These are phyloP conservation scores for Drosophila mayri DNA, from an alignment of 1,140 invertebrate genomes.

Conservation along the genomic window DNA sequence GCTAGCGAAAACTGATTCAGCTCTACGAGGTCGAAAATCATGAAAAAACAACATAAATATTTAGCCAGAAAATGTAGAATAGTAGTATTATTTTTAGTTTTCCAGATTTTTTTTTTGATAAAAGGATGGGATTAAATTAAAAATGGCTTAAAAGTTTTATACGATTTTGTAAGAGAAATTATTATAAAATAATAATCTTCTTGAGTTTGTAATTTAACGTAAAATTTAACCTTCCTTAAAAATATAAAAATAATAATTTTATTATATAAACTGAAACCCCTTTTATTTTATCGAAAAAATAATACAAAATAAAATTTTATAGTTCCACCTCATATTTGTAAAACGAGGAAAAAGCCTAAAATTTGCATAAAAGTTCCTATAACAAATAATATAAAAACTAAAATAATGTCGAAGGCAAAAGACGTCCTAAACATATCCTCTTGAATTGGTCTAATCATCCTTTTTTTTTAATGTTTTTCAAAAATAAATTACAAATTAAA, in stretches of 20 bases:
- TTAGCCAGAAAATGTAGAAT: slow-evolving; percentile 8
- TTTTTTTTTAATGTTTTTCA: background rate
- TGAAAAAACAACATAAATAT: slow-evolving; percentile 24
- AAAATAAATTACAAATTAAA: background rate
- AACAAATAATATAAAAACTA: too few relatives aligned
- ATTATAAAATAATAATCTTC: background rate
- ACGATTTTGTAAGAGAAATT: background rate
- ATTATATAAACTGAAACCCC: too few relatives aligned
- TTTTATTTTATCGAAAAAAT: too few relatives aligned
- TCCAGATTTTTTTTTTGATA: background rate
- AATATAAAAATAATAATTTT: background rate
- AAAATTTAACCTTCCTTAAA: background rate
- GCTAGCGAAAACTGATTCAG: slow-evolving; percentile 81
- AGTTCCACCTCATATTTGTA: too few relatives aligned
- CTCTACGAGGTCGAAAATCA: slow-evolving; percentile 55
- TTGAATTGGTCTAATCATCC: too few relatives aligned
- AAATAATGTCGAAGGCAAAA: too few relatives aligned
- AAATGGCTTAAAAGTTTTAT: too few relatives aligned
- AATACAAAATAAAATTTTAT: too few relatives aligned
- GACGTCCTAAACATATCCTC: too few relatives aligned
- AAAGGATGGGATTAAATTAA: background rate
- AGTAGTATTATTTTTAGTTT: background rate
- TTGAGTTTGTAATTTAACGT: background rate
- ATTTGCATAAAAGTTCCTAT: too few relatives aligned
- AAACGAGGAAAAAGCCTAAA: too few relatives aligned